A percentile compares a stretch with the other conserved stretches of the same genome.
Conservation (phyloP, 2,797 vertebrate species). For the Sphaeramia orbicularis region DNA sequence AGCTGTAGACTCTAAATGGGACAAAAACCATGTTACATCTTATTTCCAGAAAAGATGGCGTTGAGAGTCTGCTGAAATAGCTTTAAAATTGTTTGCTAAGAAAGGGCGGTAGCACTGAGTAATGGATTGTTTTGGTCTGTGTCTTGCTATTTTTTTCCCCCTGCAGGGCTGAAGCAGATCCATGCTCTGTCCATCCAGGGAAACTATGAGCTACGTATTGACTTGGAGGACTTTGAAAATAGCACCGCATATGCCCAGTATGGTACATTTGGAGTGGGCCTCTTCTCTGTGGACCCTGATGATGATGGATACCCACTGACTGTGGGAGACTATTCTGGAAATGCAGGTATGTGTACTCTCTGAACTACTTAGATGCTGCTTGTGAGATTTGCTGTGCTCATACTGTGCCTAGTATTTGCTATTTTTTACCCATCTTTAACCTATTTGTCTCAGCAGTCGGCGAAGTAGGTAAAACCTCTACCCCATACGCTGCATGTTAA, state of each 20-base stretch:
- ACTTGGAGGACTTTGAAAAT: constrained; percentile 97
- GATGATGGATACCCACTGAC: constrained; percentile 95
- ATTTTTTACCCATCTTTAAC: constrained; percentile 14
- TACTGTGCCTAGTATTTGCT: constrained; percentile 8
- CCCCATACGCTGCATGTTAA: not conserved
- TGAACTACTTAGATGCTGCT: constrained; percentile 38
- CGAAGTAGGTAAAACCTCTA: constrained; percentile 1
- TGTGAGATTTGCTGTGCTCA: constrained; percentile 17
- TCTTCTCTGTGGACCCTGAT: constrained; percentile 96
- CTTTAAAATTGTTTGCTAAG: constrained; percentile 58
- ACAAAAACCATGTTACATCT: constrained; percentile 58
- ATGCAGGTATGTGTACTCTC: constrained; percentile 88
- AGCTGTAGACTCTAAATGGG: constrained; percentile 55
- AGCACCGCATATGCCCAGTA: constrained; percentile 94
- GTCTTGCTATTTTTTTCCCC: constrained; percentile 26
- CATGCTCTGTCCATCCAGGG: constrained; percentile 94
- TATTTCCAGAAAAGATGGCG: constrained; percentile 52
- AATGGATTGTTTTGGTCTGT: constrained; percentile 65
- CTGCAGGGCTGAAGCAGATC: constrained; percentile 91
- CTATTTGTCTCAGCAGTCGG: constrained; percentile 25
- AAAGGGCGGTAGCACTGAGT: constrained; percentile 43
- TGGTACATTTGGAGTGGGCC: constrained; percentile 91
- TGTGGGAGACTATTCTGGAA: constrained; percentile 93
- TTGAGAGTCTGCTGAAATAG: constrained; percentile 51
- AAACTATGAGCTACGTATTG: constrained; percentile 94